Percentiles rank a stretch among this genome's conserved stretches.
phyloP scores from a whole-genome alignment of 2,888 invertebrate genomes.

The Epicampocera succincta region DNA sequence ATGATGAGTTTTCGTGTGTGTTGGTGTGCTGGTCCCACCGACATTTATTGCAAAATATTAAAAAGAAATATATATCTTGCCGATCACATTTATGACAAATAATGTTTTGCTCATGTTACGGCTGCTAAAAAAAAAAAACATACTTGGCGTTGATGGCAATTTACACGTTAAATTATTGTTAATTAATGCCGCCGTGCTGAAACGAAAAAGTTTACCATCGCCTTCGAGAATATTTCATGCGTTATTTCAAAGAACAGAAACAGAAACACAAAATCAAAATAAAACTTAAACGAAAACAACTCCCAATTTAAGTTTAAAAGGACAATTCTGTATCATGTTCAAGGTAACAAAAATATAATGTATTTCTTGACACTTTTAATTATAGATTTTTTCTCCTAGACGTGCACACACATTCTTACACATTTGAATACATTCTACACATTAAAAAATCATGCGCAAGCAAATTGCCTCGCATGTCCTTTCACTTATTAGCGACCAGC shows the following conservation, averaged over 20 bases:
- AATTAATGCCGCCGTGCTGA: slow-evolving; percentile 54
- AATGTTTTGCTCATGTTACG: slow-evolving; percentile 15
- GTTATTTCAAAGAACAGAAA: neutral
- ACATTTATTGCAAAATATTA: neutral
- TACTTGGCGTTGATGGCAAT: neutral
- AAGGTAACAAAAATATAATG: too few species aligned
- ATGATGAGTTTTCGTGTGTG: slow-evolving; percentile 25
- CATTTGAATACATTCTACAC: neutral
- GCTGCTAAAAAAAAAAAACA: neutral
- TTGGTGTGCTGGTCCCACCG: neutral
- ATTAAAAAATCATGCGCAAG: neutral
- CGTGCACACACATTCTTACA: neutral
- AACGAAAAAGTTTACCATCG: neutral
- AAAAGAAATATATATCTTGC: slow-evolving; percentile 16
- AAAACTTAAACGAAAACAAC: too few species aligned
- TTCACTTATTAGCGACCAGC: neutral
- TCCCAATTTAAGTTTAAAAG: too few species aligned
- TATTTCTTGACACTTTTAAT: neutral
- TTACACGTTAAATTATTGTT: slow-evolving; percentile 22
- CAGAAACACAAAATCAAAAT: too few species aligned
- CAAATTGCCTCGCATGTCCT: neutral
- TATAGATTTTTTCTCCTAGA: neutral
- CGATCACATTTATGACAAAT: slow-evolving; percentile 22
- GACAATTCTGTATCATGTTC: too few species aligned
- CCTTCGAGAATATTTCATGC: neutral